Conservation (phyloP, 2,888 invertebrate species). For the Epirrita christyi region DNA sequence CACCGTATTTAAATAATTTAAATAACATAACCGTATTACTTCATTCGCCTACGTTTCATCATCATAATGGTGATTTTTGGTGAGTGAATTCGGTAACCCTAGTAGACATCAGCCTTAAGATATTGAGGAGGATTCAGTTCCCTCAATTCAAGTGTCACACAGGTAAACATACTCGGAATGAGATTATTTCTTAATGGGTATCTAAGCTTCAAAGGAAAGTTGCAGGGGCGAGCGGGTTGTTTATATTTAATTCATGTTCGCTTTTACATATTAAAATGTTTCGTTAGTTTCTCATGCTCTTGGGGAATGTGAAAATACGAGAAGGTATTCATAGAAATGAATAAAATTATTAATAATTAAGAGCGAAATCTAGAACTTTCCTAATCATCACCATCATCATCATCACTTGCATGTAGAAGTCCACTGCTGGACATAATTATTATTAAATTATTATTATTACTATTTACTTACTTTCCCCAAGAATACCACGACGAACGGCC, state of each 20-base stretch:
- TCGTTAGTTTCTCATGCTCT: constrained; percentile 29
- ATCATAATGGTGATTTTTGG: too few relatives aligned
- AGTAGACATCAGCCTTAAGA: neutral
- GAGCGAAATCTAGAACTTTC: too few relatives aligned
- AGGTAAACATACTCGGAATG: constrained; percentile 29
- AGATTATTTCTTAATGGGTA: constrained; percentile 32
- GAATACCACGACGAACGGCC: too few relatives aligned
- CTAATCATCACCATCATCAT: too few relatives aligned
- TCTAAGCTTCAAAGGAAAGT: constrained; percentile 33
- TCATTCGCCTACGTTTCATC: neutral
- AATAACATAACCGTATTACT: constrained; percentile 19
- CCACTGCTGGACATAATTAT: too few relatives aligned
- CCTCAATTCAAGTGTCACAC: constrained; percentile 30
- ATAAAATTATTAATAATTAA: constrained; percentile 9
- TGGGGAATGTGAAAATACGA: constrained; percentile 18
- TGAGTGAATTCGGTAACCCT: neutral
- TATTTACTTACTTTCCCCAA: too few relatives aligned
- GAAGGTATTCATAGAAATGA: constrained; percentile 12
- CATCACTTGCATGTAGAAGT: too few relatives aligned
- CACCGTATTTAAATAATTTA: too few relatives aligned
- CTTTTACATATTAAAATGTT: constrained; percentile 31
- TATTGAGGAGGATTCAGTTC: neutral
- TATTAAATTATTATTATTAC: too few relatives aligned
- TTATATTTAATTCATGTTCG: constrained; percentile 30
- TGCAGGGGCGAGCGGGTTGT: constrained; percentile 20